A percentile compares a stretch with the other conserved stretches of the same genome.
Conservation (phyloP, 2,113 vertebrate species). For the Hiodon alosoides region DNA sequence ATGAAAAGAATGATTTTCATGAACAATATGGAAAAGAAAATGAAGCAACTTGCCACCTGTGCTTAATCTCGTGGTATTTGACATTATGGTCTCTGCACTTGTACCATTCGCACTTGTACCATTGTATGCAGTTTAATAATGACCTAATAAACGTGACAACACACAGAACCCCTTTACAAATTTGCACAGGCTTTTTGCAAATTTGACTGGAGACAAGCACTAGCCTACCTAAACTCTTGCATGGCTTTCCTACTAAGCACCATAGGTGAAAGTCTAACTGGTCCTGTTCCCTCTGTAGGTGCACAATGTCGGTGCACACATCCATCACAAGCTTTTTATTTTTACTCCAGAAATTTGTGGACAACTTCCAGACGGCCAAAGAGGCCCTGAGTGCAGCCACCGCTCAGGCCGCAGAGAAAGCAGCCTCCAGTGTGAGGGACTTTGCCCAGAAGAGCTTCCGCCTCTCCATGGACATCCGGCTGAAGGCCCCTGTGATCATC, state of each 20-base stretch:
- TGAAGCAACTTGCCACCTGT: conserved; percentile 8
- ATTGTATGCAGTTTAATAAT: neutral
- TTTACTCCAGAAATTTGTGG: conserved; percentile 72
- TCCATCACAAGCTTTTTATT: too few relatives aligned
- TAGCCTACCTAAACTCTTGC: conserved; percentile 11
- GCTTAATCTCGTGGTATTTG: neutral
- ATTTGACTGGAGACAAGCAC: conserved; percentile 12
- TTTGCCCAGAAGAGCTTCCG: conserved; percentile 88
- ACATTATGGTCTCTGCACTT: neutral
- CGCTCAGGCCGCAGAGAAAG: conserved; percentile 75
- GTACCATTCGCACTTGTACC: neutral
- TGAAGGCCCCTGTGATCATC: conserved; percentile 90
- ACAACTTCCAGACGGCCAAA: conserved; percentile 84
- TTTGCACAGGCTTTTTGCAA: conserved; percentile 21
- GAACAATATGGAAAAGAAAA: conserved; percentile 12
- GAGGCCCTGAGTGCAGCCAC: conserved; percentile 71
- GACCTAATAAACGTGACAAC: neutral
- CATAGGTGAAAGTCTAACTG: conserved; percentile 10
- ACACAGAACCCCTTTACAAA: neutral
- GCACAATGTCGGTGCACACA: too few relatives aligned
- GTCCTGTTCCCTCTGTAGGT: too few relatives aligned
- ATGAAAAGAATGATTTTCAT: conserved; percentile 35
- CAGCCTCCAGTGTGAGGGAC: conserved; percentile 81
- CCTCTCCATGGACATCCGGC: conserved; percentile 71
- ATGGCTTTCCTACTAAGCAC: conserved; percentile 26